Evolutionary conservation across 2,113 vertebrate genomes (phyloP).

Genomic region (Rhabdomys dilectus): DNA sequence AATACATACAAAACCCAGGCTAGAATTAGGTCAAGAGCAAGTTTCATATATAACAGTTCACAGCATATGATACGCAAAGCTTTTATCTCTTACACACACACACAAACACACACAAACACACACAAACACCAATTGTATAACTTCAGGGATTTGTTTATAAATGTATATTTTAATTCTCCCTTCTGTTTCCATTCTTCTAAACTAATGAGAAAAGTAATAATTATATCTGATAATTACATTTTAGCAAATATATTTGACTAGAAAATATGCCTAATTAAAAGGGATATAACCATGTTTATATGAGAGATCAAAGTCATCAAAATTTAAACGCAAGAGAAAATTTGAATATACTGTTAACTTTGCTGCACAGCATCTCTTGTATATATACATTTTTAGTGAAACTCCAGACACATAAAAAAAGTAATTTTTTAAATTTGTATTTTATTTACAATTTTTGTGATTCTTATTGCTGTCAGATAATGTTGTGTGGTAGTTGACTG

Average conservation of each 20-base stretch:
- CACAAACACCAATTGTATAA: neutral
- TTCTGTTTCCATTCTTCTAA: conserved; percentile 10
- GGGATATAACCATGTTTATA: conserved; percentile 54
- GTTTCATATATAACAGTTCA: conserved; percentile 61
- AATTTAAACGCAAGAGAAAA: conserved; percentile 45
- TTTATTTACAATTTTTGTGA: conserved; percentile 17
- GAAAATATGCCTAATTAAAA: conserved; percentile 32
- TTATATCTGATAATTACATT: conserved; percentile 66
- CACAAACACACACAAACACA: neutral
- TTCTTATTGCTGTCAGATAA: neutral
- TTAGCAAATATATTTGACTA: conserved; percentile 63
- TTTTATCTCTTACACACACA: neutral
- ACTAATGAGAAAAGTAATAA: conserved; percentile 59
- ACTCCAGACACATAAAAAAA: conserved; percentile 33
- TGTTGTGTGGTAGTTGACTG: neutral
- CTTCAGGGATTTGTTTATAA: conserved; percentile 31
- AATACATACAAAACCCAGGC: conserved; percentile 62
- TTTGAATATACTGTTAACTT: conserved; percentile 56
- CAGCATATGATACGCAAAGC: neutral
- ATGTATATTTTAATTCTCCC: neutral
- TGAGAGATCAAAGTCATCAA: conserved; percentile 70
- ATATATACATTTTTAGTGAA: conserved; percentile 35
- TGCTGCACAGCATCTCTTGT: conserved; percentile 11
- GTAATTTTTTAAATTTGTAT: neutral
- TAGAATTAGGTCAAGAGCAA: conserved; percentile 73